Evolutionary conservation across 2,888 invertebrate genomes (phyloP), one percentile per base, ranked within the genome.

Genomic region (Aporophyla nigra): DNA sequence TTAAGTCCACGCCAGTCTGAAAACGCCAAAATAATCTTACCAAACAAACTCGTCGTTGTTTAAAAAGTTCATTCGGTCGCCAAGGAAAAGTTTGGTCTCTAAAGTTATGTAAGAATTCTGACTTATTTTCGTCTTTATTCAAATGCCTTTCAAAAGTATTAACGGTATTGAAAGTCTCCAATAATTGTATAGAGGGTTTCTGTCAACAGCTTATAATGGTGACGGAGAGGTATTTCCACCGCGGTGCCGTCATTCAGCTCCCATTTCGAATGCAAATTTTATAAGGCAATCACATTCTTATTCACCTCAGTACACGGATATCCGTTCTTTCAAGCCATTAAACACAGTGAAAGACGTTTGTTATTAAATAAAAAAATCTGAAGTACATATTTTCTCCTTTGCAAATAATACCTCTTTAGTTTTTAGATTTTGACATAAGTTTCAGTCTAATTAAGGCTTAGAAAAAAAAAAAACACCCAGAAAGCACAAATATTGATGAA

Each of bases 201-300:
- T 53, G 10, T 5, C 27, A 43, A 61, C 14, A 49, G 5, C n/a
- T 54, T 43, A 27, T 49, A 62, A 79, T 5, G 5, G 2, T 19
- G 16, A 33, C 1, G 5, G 19, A 69, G 24, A 24, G 0, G 24
- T 51, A 58, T 65, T 19, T 5, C 43, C 7, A 10, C 40, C 24
- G 4, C 14, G 24, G 56, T 12, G 16, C 27, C 12, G 14, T 21
- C 33, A 53, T 51, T 53, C 40, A 27, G 43, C 5, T 24, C 40
- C 3, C 27, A 9, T 54, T 68, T 19, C 46, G 33, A 77, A 69
- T 65, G 33, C 14, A 82, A 59, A 59, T 16, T 51, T 49, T 27
- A 76, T 53, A 63, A 62, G 27, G n/a, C 46, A 65, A 75, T 82
- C 58, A 27, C 53, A 43, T 74, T 75, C 3, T n/a, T 53, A 75